A percentile compares a stretch with the other conserved stretches of the same genome.
phyloP scores from a whole-genome alignment of 1,140 invertebrate genomes.

The Monomorium pharaonis region DNA sequence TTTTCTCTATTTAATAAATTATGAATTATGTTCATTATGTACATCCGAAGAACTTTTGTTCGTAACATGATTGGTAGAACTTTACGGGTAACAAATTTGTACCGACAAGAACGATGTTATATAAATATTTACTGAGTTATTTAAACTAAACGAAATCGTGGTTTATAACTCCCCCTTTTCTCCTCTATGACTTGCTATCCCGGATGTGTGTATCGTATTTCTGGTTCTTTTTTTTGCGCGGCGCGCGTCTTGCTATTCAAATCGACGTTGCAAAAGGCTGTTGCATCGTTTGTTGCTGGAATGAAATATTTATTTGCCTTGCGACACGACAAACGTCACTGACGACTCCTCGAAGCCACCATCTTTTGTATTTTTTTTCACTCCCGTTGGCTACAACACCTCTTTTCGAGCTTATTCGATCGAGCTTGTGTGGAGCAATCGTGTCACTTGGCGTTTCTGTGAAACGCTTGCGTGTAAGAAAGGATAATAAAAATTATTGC shows the following conservation, averaged over 20 bases:
- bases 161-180: too few species aligned
- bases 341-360: background rate
- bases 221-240: background rate
- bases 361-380: background rate
- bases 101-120: too few species aligned
- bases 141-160: too few species aligned
- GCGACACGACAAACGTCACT: background rate
- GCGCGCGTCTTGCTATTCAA: constrained; percentile 5
- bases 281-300: background rate
- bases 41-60: too few species aligned
- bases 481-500: background rate
- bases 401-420: background rate
- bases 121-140: too few species aligned
- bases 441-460: background rate
- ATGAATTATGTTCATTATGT: too few species aligned
- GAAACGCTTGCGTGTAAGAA: background rate
- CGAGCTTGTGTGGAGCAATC: background rate
- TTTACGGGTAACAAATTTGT: too few species aligned
- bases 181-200: background rate
- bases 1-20: too few species aligned
- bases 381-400: too few species aligned
- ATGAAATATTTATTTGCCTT: constrained; percentile 30
- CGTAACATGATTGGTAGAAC: too few species aligned
- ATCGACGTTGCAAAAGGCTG: constrained; percentile 25
- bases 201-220: constrained; percentile 15